These are phyloP conservation scores for Gobio gobio DNA, from an alignment of 2,113 vertebrate genomes.

Conservation along the genomic window DNA sequence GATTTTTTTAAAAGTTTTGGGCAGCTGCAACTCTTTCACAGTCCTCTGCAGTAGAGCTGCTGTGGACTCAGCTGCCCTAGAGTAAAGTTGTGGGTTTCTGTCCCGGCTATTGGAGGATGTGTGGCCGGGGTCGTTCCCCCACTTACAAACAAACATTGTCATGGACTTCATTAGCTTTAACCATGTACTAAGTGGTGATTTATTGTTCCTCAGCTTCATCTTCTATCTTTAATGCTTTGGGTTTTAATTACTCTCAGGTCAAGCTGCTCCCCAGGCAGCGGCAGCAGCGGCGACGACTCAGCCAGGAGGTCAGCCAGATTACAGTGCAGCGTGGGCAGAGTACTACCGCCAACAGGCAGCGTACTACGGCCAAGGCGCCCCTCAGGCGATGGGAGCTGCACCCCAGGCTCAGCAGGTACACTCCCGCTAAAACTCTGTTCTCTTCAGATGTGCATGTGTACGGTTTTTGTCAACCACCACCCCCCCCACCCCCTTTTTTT, in stretches of 20 bases:
- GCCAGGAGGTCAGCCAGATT: slow-evolving; percentile 92
- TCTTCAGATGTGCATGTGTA: slow-evolving; percentile 56
- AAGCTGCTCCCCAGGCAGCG: slow-evolving; percentile 79
- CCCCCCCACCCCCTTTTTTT: neutral
- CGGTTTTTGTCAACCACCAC: neutral
- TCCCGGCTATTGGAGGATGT: slow-evolving; percentile 63
- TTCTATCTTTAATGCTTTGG: neutral
- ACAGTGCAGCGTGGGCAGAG: slow-evolving; percentile 97
- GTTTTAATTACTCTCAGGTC: slow-evolving; percentile 64
- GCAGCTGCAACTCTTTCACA: slow-evolving; percentile 59
- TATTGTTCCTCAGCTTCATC: neutral
- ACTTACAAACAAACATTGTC: slow-evolving; percentile 68
- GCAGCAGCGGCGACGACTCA: slow-evolving; percentile 84
- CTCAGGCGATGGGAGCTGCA: slow-evolving; percentile 92
- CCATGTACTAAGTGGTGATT: neutral
- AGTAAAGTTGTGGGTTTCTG: slow-evolving; percentile 78
- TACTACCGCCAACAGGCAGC: slow-evolving; percentile 98
- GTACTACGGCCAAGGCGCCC: slow-evolving; percentile 93
- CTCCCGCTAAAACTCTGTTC: slow-evolving; percentile 62
- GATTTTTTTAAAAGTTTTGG: slow-evolving; percentile 40
- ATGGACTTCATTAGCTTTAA: neutral
- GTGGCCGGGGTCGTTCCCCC: slow-evolving; percentile 79
- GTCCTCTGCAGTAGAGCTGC: slow-evolving; percentile 67
- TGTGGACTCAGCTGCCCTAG: slow-evolving; percentile 68
- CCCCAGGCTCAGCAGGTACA: slow-evolving; percentile 91